Percentiles rank a stretch among this genome's conserved stretches.
These are phyloP conservation scores for Piprites chloris DNA, from an alignment of 2,113 vertebrate genomes.

Conservation along the genomic window DNA sequence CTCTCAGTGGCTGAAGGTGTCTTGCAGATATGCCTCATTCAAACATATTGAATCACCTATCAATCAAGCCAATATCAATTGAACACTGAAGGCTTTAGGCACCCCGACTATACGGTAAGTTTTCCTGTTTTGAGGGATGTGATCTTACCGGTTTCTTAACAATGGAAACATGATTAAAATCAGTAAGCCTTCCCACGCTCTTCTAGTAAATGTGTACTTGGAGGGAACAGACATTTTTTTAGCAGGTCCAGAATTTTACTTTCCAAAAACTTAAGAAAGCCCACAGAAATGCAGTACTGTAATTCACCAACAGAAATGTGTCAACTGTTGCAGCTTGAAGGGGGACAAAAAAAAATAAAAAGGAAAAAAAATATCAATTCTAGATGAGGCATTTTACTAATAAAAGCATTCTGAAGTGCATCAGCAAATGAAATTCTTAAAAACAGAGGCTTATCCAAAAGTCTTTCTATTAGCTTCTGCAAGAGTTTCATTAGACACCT, in stretches of 20 bases:
- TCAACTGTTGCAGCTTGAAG: background rate
- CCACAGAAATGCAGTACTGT: background rate
- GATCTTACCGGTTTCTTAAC: background rate
- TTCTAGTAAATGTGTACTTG: background rate
- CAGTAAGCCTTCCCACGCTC: background rate
- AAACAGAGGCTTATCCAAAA: background rate
- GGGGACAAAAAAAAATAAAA: no score
- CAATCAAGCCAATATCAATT: background rate
- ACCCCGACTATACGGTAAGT: accelerated
- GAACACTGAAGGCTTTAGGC: background rate
- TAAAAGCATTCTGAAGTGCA: background rate
- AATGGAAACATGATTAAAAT: background rate
- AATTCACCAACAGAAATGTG: background rate
- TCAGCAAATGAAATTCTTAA: background rate
- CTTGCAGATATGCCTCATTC: background rate
- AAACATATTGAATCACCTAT: background rate
- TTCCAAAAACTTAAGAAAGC: background rate
- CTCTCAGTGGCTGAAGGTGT: background rate
- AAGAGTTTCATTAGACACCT: background rate
- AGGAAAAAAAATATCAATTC: background rate
- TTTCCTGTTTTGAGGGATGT: background rate
- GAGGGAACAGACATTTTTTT: background rate
- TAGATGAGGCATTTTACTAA: background rate
- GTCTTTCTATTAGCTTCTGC: background rate
- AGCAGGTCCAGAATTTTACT: background rate